Evolutionary conservation across 2,888 invertebrate species (phyloP).

Genomic region (Sturmia bella): DNA sequence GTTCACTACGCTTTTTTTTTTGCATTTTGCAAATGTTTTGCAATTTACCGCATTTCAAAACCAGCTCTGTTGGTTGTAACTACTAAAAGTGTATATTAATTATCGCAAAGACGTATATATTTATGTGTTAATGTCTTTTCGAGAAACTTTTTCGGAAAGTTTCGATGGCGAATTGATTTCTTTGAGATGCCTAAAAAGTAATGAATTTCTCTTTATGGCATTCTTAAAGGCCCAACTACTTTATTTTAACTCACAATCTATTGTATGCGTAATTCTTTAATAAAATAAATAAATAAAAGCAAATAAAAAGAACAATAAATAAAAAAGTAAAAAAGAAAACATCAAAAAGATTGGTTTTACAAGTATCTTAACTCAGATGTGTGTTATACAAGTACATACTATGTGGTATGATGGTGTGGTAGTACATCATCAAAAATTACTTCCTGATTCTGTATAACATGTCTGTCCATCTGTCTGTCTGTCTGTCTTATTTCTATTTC

Average conservation of each 20-base stretch:
- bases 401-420: slow-evolving; percentile 48
- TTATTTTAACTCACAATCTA: slow-evolving; percentile 34
- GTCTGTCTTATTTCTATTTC: slow-evolving; percentile 45
- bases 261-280: slow-evolving; percentile 49
- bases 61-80: too few species aligned
- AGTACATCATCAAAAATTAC: slow-evolving; percentile 68
- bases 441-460: slow-evolving; percentile 68
- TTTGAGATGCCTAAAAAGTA: too few species aligned
- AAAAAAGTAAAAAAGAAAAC: slow-evolving; percentile 19
- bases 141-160: too few species aligned
- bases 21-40: too few species aligned
- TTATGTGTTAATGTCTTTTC: too few species aligned
- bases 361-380: slow-evolving; percentile 33
- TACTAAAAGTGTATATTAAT: too few species aligned
- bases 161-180: too few species aligned
- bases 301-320: slow-evolving; percentile 7
- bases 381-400: slow-evolving; percentile 15
- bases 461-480: slow-evolving; percentile 52
- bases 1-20: too few species aligned
- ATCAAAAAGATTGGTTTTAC: slow-evolving; percentile 37
- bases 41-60: too few species aligned
- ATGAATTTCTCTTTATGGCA: background rate
- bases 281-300: background rate
- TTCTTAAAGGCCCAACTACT: slow-evolving; percentile 14
- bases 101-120: too few species aligned